phyloP scores from a whole-genome alignment of 2,797 vertebrate genomes.

The Characodon lateralis region DNA sequence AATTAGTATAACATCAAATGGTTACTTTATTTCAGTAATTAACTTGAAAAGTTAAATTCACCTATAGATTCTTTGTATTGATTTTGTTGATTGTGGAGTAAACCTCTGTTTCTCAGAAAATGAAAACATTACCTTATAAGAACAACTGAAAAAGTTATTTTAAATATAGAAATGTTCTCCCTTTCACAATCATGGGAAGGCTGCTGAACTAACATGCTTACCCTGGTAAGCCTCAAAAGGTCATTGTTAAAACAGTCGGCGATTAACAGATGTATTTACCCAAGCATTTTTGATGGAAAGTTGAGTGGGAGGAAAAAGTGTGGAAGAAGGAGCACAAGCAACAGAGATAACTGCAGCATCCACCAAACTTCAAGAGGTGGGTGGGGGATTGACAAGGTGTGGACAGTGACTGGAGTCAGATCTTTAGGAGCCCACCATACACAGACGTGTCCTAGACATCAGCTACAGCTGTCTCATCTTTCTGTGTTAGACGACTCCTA shows the following conservation, averaged over 20 bases:
- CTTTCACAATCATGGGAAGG: neutral
- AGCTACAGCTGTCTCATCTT: neutral
- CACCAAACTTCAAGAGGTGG: neutral
- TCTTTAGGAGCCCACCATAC: neutral
- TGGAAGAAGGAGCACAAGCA: neutral
- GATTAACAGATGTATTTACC: neutral
- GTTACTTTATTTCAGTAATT: neutral
- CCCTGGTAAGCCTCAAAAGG: neutral
- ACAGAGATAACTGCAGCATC: neutral
- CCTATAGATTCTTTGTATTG: neutral
- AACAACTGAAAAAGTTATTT: neutral
- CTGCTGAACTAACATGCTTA: neutral
- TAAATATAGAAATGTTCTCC: neutral
- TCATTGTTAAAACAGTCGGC: neutral
- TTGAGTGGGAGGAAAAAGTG: neutral
- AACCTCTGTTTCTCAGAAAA: neutral
- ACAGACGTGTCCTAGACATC: neutral
- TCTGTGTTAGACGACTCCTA: neutral
- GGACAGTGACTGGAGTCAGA: neutral
- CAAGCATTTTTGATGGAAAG: neutral
- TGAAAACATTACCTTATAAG: neutral
- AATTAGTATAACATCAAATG: neutral
- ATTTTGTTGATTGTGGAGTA: neutral
- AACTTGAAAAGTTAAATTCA: neutral
- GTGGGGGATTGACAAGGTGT: neutral